Conservation (phyloP, 2,888 invertebrate genomes). For the Pherbina coryleti region DNA sequence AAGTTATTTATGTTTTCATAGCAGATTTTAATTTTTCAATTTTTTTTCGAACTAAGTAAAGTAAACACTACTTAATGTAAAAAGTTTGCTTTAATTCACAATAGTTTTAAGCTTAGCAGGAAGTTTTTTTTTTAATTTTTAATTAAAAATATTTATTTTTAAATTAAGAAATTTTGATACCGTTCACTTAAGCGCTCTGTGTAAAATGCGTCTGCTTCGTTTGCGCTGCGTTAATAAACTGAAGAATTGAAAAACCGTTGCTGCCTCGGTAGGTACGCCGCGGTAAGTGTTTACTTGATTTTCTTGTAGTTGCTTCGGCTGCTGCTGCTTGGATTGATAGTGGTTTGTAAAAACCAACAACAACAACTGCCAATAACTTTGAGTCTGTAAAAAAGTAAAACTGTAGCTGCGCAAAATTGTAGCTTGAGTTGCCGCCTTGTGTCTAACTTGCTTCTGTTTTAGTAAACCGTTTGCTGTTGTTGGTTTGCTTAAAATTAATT, state of each 20-base stretch:
- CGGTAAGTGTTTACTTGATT: not conserved
- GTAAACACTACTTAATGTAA: no score
- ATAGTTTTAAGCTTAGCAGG: not conserved
- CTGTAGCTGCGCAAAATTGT: not conserved
- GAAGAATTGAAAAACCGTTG: constrained; percentile 67
- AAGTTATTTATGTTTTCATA: no score
- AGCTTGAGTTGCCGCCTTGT: not conserved
- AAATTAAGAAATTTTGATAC: constrained; percentile 11
- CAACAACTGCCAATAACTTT: not conserved
- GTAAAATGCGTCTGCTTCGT: constrained; percentile 65
- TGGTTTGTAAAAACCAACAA: constrained; percentile 10
- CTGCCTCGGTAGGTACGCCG: constrained; percentile 59
- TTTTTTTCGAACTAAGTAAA: no score
- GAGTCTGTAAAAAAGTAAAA: not conserved
- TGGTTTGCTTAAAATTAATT: not conserved
- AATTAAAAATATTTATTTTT: not conserved
- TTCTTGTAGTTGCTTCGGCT: constrained; percentile 6
- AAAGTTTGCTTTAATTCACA: not conserved
- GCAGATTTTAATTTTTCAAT: no score
- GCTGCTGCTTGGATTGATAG: not conserved
- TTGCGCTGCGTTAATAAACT: constrained; percentile 68
- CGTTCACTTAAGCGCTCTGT: constrained; percentile 5
- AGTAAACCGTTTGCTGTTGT: not conserved
- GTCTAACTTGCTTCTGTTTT: not conserved
- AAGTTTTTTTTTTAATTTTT: constrained; percentile 9